Evolutionary conservation across 1,140 invertebrate species (phyloP), one percentile per base, ranked within the genome.

Genomic region (Orchestia grillus): DNA sequence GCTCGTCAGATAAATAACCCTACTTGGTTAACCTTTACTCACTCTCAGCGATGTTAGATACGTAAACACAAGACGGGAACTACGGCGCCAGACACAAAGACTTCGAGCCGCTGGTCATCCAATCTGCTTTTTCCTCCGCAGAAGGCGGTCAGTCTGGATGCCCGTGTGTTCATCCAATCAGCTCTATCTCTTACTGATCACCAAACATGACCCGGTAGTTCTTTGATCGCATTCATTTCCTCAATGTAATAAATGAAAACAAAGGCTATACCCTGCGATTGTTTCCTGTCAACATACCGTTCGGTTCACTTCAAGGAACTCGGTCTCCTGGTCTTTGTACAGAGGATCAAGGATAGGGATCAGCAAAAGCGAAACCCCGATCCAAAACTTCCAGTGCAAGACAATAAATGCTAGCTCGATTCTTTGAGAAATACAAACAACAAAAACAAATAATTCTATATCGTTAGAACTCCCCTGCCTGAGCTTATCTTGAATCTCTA

Each of bases 401-500:
- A 77, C 11, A 77, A 28, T 77, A 15, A 23, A 8, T 77, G 28
- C 11, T 23, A 77, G 62, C 11, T 77, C 62, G 62, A 77, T 77
- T 28, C 28, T 8, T 77, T 23, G 47, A 77, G 36, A 77, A 77
- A 77, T 77, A 77, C 62, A 15, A 36, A 77, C 62, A 53, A 19
- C 47, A 77, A 77, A 77, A 77, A 77, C 62, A 77, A 77, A 77
- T 77, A 77, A 77, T 77, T 77, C 62, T 77, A 77, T 36, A 77
- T 77, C 62, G 62, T 77, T 28, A 77, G 28, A 77, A 53, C 47
- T 53, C 47, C 19, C 6, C 47, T 53, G 47, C 62, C 62, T 77
- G 11, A 77, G 62, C 3, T 15, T 77, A 77, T 77, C 62, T 77
- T 77, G 1, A 8, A 77, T 77, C 62, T 77, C 28, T 36, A 3